These are phyloP conservation scores for Anolis sagrei DNA, from an alignment of 2,113 vertebrate species.

Conservation along the genomic window DNA sequence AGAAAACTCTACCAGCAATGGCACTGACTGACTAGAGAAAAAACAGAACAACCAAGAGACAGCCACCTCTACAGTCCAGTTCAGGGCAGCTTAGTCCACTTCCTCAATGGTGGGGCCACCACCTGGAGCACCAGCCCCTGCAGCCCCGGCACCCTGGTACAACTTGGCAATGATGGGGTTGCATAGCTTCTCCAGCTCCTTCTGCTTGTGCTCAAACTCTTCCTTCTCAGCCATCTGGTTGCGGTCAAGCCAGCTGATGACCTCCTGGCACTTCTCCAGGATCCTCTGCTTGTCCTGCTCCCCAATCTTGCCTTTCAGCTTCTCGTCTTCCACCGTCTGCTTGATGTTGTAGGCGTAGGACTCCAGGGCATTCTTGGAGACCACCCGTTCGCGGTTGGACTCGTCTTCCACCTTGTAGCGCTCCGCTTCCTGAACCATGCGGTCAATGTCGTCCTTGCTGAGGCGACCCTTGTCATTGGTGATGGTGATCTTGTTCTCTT, in stretches of 20 bases:
- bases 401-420: slow-evolving; percentile 85
- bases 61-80: slow-evolving; percentile 57
- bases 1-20: slow-evolving; percentile 70
- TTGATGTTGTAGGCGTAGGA: slow-evolving; percentile 85
- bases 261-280: slow-evolving; percentile 82
- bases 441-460: slow-evolving; percentile 85
- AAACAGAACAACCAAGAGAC: slow-evolving; percentile 62
- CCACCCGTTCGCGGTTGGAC: slow-evolving; percentile 78
- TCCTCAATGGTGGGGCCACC: slow-evolving; percentile 85
- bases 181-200: slow-evolving; percentile 85
- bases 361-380: slow-evolving; percentile 82
- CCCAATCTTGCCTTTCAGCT: slow-evolving; percentile 83
- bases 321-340: slow-evolving; percentile 82
- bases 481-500: slow-evolving; percentile 87
- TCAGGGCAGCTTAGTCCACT: slow-evolving; percentile 76
- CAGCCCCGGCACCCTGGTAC: slow-evolving; percentile 79
- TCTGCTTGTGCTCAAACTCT: slow-evolving; percentile 85
- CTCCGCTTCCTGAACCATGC: slow-evolving; percentile 86
- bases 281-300: slow-evolving; percentile 83
- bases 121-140: slow-evolving; percentile 53
- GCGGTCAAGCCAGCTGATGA: slow-evolving; percentile 81
- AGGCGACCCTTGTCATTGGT: slow-evolving; percentile 86
- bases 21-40: slow-evolving; percentile 60
- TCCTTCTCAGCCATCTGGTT: slow-evolving; percentile 87
- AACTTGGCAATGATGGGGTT: slow-evolving; percentile 84